phyloP scores from a whole-genome alignment of 2,113 vertebrate genomes.

The Emydocephalus ijimae region DNA sequence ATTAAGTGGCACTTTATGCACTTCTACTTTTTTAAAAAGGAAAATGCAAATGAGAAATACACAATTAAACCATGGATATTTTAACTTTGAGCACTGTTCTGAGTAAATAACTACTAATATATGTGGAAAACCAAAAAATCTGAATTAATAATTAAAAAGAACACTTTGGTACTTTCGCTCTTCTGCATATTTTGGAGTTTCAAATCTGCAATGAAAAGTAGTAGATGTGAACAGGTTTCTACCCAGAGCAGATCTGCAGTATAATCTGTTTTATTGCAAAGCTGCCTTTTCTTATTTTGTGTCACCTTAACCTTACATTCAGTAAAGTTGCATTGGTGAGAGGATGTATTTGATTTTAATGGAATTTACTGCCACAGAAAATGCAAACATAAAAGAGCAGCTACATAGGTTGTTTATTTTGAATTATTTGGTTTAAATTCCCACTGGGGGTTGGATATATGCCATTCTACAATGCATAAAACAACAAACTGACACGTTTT shows the following conservation, averaged over 20 bases:
- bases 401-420: background rate
- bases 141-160: background rate
- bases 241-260: background rate
- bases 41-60: slow-evolving; percentile 22
- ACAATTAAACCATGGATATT: slow-evolving; percentile 17
- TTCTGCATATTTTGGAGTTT: background rate
- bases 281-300: background rate
- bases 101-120: slow-evolving; percentile 34
- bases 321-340: background rate
- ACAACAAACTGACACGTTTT: background rate
- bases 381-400: background rate
- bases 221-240: background rate
- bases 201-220: background rate
- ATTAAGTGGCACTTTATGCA: background rate
- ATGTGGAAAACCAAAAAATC: slow-evolving; percentile 22
- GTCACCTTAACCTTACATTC: background rate
- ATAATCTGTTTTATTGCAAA: background rate
- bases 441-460: background rate
- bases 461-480: background rate
- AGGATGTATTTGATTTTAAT: background rate
- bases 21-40: slow-evolving; percentile 39
- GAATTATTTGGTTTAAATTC: background rate
- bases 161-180: background rate
- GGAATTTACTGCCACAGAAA: background rate
- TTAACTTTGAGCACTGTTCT: background rate